phyloP scores from a whole-genome alignment of 2,113 vertebrate species.

The Bufo gargarizans region DNA sequence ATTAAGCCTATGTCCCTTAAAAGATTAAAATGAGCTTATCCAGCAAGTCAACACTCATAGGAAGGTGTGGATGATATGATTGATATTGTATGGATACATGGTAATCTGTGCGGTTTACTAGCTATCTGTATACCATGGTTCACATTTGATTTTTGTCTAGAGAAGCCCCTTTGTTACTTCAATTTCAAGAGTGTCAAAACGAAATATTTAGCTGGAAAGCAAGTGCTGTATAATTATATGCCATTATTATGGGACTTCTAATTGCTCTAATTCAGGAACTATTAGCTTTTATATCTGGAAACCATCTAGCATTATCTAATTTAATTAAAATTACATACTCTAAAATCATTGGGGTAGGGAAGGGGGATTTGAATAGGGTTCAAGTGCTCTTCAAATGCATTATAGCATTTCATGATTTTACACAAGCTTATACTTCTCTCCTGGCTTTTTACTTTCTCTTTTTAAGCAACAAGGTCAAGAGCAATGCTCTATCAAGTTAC shows the following conservation, averaged over 20 bases:
- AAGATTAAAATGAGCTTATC: background rate
- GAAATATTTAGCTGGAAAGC: background rate
- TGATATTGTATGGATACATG: background rate
- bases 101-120: background rate
- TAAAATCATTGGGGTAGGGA: constrained; percentile 29
- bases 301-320: constrained; percentile 51
- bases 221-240: constrained; percentile 47
- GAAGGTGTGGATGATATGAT: background rate
- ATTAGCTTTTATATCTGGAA: constrained; percentile 54
- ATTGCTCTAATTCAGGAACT: constrained; percentile 45
- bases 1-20: too few relatives aligned
- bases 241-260: constrained; percentile 44
- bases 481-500: constrained; percentile 16
- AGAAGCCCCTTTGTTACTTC: constrained; percentile 11
- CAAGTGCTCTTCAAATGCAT: constrained; percentile 54
- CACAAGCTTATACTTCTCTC: constrained; percentile 34
- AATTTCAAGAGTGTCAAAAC: constrained; percentile 13
- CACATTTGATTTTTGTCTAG: background rate
- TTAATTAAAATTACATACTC: constrained; percentile 56
- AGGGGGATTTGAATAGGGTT: constrained; percentile 27
- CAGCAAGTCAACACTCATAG: background rate
- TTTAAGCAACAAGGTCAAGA: constrained; percentile 45
- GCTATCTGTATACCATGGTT: background rate
- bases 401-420: constrained; percentile 45
- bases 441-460: constrained; percentile 13